Percentiles rank a stretch among this genome's conserved stretches.
Conservation (phyloP, 2,888 invertebrate genomes). For the Clusia tigrina region DNA sequence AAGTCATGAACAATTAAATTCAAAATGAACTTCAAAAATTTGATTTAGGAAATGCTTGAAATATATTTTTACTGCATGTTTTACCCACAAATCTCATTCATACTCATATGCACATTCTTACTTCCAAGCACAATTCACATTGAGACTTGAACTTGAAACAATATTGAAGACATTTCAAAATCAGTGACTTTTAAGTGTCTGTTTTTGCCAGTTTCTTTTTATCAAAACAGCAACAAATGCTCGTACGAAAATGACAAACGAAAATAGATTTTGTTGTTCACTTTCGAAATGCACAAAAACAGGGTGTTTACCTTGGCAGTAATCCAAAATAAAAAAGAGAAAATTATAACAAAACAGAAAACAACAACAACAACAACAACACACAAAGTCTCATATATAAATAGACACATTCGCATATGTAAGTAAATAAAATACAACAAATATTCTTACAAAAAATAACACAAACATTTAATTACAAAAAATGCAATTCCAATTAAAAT, state of each 20-base stretch:
- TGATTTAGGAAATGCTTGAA: too few relatives aligned
- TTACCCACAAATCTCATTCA: too few relatives aligned
- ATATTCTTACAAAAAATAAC: background rate
- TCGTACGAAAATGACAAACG: background rate
- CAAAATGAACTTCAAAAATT: too few relatives aligned
- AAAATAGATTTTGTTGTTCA: background rate
- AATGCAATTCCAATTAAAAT: background rate
- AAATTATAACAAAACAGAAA: too few relatives aligned
- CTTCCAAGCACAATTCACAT: too few relatives aligned
- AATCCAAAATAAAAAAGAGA: background rate
- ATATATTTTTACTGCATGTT: too few relatives aligned
- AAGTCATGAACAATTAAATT: too few relatives aligned
- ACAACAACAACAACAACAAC: background rate
- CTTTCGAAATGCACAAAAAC: background rate
- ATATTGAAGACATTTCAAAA: background rate
- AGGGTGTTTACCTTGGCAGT: background rate
- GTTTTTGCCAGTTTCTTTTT: background rate
- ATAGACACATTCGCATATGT: too few relatives aligned
- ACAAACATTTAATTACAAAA: background rate
- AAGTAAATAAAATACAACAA: too few relatives aligned
- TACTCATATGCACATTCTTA: too few relatives aligned
- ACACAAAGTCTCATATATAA: background rate
- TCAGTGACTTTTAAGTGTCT: background rate
- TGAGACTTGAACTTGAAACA: constrained; percentile 3
- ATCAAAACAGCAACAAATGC: background rate